phyloP scores from a whole-genome alignment of 2,888 invertebrate species.

The Caradrina clavipalpis region DNA sequence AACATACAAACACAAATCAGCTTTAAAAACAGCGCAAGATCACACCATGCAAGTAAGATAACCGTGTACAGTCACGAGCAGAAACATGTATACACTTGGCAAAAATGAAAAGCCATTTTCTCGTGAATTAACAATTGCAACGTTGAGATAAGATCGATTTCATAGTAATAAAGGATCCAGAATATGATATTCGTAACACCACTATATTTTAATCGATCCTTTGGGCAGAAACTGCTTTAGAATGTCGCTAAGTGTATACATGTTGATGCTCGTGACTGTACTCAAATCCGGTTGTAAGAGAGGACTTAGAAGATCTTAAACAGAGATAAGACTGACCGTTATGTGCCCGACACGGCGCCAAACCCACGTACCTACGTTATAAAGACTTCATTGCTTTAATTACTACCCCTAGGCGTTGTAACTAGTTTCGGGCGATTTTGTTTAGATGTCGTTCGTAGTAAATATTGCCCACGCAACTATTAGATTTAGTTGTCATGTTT shows the following conservation, averaged over 20 bases:
- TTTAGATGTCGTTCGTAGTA: constrained; percentile 39
- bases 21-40: constrained; percentile 7
- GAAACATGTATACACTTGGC: too few species aligned
- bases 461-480: constrained; percentile 39
- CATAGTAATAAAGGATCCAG: too few species aligned
- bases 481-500: constrained; percentile 16
- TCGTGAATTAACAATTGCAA: too few species aligned
- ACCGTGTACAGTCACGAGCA: too few species aligned
- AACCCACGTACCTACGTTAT: constrained; percentile 66
- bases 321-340: constrained; percentile 50
- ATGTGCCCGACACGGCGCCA: constrained; percentile 52
- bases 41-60: constrained; percentile 14
- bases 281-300: constrained; percentile 45
- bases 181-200: too few species aligned
- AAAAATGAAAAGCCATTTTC: too few species aligned
- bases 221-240: too few species aligned
- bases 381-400: constrained; percentile 73
- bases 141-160: too few species aligned
- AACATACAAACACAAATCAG: not conserved
- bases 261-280: too few species aligned
- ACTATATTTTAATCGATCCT: too few species aligned
- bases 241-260: too few species aligned
- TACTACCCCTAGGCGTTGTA: constrained; percentile 63
- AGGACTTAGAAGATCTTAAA: constrained; percentile 45
- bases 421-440: constrained; percentile 42